Conservation (phyloP, 2,113 vertebrate genomes). For the Chrysochloris asiatica region DNA sequence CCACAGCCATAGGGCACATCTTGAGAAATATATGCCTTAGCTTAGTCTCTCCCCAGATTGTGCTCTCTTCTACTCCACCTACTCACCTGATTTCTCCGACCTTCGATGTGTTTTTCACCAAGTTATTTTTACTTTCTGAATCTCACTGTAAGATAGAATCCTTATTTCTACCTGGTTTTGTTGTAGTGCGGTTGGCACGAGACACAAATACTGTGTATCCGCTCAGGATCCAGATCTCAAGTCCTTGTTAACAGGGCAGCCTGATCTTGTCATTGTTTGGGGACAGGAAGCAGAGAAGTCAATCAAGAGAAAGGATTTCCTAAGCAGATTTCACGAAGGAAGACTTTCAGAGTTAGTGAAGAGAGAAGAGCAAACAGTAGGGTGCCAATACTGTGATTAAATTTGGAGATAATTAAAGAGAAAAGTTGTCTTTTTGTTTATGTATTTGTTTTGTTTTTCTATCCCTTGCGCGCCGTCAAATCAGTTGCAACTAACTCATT, state of each 20-base stretch:
- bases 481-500: no score
- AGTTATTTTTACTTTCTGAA: not conserved
- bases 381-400: not conserved
- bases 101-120: not conserved
- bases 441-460: not conserved
- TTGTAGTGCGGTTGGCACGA: not conserved
- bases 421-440: no score
- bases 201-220: accelerated
- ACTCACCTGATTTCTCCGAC: not conserved
- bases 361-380: not conserved
- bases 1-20: no score
- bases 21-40: no score
- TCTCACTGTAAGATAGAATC: not conserved
- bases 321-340: not conserved
- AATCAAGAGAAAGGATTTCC: not conserved
- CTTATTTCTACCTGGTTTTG: not conserved
- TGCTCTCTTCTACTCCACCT: not conserved
- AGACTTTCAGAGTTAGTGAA: not conserved
- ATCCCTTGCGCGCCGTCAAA: no score
- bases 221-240: not conserved
- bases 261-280: not conserved
- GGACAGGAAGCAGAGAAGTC: not conserved
- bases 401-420: not conserved
- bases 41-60: no score
- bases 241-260: not conserved